Evolutionary conservation across 2,113 vertebrate species (phyloP).

Genomic region (Melanerpes formicivorus): DNA sequence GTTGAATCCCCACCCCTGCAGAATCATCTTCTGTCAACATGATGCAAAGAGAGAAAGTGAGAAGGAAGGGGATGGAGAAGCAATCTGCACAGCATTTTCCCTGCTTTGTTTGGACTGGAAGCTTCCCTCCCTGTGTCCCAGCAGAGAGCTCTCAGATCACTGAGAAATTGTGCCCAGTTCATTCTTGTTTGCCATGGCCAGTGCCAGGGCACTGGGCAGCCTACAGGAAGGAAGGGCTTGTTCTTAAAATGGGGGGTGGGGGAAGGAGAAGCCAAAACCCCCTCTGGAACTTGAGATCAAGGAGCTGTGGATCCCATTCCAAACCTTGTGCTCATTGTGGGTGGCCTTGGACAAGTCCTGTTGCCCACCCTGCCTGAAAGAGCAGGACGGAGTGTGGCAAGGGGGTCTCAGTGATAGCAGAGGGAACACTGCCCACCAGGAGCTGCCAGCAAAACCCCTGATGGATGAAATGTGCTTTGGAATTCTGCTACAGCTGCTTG

Average conservation of each 20-base stretch:
- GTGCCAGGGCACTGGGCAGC: background rate
- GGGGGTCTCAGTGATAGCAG: background rate
- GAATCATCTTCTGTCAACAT: slow-evolving; percentile 2
- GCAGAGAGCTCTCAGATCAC: background rate
- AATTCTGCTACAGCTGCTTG: background rate
- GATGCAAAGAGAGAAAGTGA: background rate
- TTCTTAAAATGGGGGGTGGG: background rate
- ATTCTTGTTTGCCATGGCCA: background rate
- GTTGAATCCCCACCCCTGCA: too few species aligned
- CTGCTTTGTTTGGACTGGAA: slow-evolving; percentile 58
- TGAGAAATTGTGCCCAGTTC: slow-evolving; percentile 34
- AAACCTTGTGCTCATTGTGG: slow-evolving; percentile 14
- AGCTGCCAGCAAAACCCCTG: background rate
- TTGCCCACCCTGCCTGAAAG: slow-evolving; percentile 7
- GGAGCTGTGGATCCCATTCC: slow-evolving; percentile 4
- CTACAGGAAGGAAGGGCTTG: slow-evolving; percentile 52
- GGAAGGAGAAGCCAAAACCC: rapidly evolving
- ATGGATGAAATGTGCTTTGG: background rate
- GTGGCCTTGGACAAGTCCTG: slow-evolving; percentile 49
- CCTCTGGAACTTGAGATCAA: background rate
- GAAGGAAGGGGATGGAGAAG: slow-evolving; percentile 3
- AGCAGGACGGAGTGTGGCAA: background rate
- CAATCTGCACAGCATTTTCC: background rate
- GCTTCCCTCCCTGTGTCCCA: background rate
- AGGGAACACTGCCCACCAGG: background rate